phyloP scores from a whole-genome alignment of 2,888 invertebrate genomes.

The Tipula unca region DNA sequence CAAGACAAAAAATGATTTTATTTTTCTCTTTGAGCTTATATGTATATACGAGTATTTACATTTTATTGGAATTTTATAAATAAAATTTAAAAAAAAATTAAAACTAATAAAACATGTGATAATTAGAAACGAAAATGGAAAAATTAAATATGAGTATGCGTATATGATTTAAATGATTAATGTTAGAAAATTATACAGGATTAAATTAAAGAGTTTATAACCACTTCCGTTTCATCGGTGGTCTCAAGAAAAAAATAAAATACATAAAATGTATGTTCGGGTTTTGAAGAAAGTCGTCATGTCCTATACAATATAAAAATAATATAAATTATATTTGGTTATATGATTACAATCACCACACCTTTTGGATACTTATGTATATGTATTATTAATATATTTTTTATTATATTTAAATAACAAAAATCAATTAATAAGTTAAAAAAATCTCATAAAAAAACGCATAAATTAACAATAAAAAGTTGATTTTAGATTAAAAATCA shows the following conservation, averaged over 20 bases:
- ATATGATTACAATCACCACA: background rate
- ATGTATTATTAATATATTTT: conserved; percentile 2
- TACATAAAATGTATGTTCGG: background rate
- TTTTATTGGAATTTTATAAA: conserved; percentile 8
- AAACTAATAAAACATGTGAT: background rate
- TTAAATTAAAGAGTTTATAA: background rate
- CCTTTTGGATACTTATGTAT: background rate
- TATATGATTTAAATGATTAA: background rate
- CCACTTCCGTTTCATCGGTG: background rate
- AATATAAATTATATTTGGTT: background rate
- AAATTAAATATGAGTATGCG: background rate
- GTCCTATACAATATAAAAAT: background rate
- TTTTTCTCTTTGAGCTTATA: background rate
- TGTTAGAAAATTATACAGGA: background rate
- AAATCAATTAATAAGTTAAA: conserved; percentile 8
- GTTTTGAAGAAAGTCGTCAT: background rate
- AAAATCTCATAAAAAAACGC: background rate
- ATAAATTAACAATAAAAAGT: conserved; percentile 8
- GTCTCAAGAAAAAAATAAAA: background rate
- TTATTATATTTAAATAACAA: background rate
- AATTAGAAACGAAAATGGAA: conserved; percentile 14
- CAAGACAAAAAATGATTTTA: background rate
- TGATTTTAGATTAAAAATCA: conserved; percentile 8
- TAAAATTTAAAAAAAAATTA: background rate
- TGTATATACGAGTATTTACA: no score